Base-by-base conservation (phyloP, 2,888 invertebrate genomes). In the Philonicus albiceps region DNA sequence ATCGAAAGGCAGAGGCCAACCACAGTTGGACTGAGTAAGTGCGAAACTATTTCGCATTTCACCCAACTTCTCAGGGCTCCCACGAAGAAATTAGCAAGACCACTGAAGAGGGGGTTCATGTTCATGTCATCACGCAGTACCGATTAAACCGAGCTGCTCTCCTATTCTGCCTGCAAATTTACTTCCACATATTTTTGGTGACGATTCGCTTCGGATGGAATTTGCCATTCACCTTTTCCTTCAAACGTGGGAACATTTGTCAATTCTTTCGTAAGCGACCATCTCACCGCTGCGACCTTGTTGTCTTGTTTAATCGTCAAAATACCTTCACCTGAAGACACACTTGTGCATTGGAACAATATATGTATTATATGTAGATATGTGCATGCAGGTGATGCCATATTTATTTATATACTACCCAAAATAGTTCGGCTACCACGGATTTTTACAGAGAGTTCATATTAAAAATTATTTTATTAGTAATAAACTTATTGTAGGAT, bases 161-260 rank as follows among this genome's bases (percentile, higher is more conserved):
- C 6, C 6, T 22, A 8, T 55, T 22, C 55, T 55, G 22, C n/a
- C 22, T 27, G 64, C 64, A 27, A 64, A 27, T 22, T 22, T 2
- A 19, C 37, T 8, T 7, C 64, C 27, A 64, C 19, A 64, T 22
- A 64, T 27, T 64, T 64, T 64, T 27, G 64, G 13, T 19, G 64
- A 8, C 64, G 64, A 64, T 27, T 55, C 64, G 64, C 22, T 64
- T 27, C n/a, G 49, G n/a, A 49, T 49, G 49, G 49, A 49, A 49
- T 49, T 49, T 37, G 76, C 43, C 78, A 78, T 78, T 78, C 78
- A 78, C 78, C 78, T 78, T 49, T 43, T 78, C 49, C 49, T 13
- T 31, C 49, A 22, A 78, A 78, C 78, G 78, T 78, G 78, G 78
- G 78, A 78, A 78, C 78, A 78, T 78, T 78, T 78, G 49, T 78